Percentiles rank a stretch among this genome's conserved stretches.
Evolutionary conservation across 2,888 invertebrate genomes (phyloP).

Genomic region (Dioctria linearis): DNA sequence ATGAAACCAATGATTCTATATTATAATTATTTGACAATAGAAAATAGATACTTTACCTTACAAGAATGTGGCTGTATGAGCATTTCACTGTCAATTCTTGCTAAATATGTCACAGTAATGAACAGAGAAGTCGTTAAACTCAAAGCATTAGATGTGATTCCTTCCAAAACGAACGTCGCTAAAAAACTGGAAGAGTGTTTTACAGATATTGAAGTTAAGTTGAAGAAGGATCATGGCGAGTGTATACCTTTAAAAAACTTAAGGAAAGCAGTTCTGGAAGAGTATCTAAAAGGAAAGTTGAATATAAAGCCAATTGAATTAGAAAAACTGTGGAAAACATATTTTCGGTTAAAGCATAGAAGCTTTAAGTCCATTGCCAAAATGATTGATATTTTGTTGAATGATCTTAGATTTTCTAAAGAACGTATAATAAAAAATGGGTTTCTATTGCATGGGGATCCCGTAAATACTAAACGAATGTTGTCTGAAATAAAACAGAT

Average conservation of each 20-base stretch:
- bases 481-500: slow-evolving; percentile 73
- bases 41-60: slow-evolving; percentile 76
- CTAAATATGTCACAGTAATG: slow-evolving; percentile 68
- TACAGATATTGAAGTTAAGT: slow-evolving; percentile 58
- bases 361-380: slow-evolving; percentile 73
- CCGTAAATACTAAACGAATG: slow-evolving; percentile 74
- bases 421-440: slow-evolving; percentile 74
- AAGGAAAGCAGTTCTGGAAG: slow-evolving; percentile 65
- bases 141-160: slow-evolving; percentile 69
- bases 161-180: slow-evolving; percentile 68
- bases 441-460: slow-evolving; percentile 75
- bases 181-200: slow-evolving; percentile 66
- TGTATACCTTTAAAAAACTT: slow-evolving; percentile 64
- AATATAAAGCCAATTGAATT: slow-evolving; percentile 67
- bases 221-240: slow-evolving; percentile 60
- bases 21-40: slow-evolving; percentile 74
- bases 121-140: slow-evolving; percentile 67
- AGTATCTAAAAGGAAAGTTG: slow-evolving; percentile 70
- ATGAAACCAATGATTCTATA: slow-evolving; percentile 74
- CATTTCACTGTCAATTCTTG: slow-evolving; percentile 68
- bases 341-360: slow-evolving; percentile 68
- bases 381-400: slow-evolving; percentile 73
- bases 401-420: slow-evolving; percentile 74
- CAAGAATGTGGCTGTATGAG: slow-evolving; percentile 75
- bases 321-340: slow-evolving; percentile 67